Evolutionary conservation across 2,888 invertebrate species (phyloP).

Genomic region (Pandemis cinnamomeana): DNA sequence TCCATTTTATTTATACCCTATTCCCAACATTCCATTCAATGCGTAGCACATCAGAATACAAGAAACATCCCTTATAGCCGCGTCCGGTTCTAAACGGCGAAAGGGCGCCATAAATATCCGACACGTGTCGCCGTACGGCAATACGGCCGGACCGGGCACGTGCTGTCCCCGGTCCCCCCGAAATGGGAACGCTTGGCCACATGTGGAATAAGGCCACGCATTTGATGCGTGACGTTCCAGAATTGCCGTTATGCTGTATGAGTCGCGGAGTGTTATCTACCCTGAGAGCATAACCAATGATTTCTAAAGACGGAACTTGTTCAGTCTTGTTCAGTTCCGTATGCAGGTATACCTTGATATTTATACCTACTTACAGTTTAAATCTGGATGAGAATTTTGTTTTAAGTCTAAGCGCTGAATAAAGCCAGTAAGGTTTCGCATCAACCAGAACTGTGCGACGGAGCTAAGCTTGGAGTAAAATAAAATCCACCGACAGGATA

Average conservation of each 20-base stretch:
- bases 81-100: constrained; percentile 11
- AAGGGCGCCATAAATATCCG: constrained; percentile 33
- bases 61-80: constrained; percentile 15
- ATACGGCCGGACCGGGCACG: constrained; percentile 10
- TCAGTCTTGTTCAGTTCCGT: no score
- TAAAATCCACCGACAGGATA: no score
- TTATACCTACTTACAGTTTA: no score
- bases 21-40: neutral
- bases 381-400: no score
- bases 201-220: constrained; percentile 9
- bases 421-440: no score
- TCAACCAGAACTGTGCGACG: no score
- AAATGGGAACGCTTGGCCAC: constrained; percentile 25
- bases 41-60: constrained; percentile 3
- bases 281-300: no score
- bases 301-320: no score
- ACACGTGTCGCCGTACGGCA: constrained; percentile 20
- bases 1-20: neutral
- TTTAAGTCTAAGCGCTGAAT: no score
- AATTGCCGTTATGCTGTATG: neutral
- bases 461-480: no score
- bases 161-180: constrained; percentile 2
- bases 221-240: constrained; percentile 5
- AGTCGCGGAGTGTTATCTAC: neutral
- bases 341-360: no score